phyloP scores from a whole-genome alignment of 2,113 vertebrate species.

The Chrysochloris asiatica region DNA sequence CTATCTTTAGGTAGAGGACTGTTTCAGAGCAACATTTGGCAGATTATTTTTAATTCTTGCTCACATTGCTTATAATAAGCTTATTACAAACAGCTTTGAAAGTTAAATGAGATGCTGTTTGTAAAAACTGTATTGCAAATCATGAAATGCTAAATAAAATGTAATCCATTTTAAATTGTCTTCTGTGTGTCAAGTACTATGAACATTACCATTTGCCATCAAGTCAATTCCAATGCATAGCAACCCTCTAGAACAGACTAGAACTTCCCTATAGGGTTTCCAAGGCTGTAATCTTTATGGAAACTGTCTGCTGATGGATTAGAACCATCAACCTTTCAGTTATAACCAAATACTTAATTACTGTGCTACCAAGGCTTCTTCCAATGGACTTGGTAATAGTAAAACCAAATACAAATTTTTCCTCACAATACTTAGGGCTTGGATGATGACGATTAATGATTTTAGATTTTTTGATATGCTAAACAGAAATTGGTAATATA shows the following conservation, averaged over 20 bases:
- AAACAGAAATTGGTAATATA: neutral
- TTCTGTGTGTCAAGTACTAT: neutral
- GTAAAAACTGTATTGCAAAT: neutral
- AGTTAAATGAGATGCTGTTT: slow-evolving; percentile 31
- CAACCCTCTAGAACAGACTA: neutral
- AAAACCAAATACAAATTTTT: neutral
- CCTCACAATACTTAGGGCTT: neutral
- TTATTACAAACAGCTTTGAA: neutral
- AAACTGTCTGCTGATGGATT: neutral
- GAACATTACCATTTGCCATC: neutral
- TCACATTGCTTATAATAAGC: neutral
- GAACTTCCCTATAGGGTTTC: neutral
- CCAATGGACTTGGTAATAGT: neutral
- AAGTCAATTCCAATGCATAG: neutral
- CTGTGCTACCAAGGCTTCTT: neutral
- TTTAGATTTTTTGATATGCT: neutral
- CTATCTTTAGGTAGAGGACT: neutral
- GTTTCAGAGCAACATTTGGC: neutral
- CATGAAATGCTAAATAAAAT: neutral
- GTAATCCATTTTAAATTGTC: neutral
- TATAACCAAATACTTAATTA: neutral
- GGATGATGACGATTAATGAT: neutral
- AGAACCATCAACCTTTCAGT: neutral
- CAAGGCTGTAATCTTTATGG: neutral
- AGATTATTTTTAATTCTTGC: slow-evolving; percentile 1